Percentiles rank a stretch among this genome's conserved stretches.
phyloP scores from a whole-genome alignment of 1,140 invertebrate species.

The Anagrus nilaparvatae region DNA sequence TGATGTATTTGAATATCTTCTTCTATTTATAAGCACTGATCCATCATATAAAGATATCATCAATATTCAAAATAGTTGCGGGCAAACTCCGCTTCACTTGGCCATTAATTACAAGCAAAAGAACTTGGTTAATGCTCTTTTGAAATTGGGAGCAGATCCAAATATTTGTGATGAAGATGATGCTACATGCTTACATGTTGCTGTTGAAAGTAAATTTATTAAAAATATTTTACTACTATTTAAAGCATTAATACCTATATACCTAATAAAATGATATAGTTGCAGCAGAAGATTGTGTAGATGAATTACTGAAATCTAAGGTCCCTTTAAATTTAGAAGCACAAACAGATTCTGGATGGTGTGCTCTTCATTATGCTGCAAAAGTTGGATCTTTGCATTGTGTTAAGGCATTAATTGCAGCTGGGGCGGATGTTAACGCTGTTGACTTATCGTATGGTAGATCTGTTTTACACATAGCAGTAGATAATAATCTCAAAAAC shows the following conservation, averaged over 20 bases:
- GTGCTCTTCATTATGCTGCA: conserved; percentile 43
- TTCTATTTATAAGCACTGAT: conserved; percentile 25
- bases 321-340: conserved; percentile 19
- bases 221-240: conserved; percentile 3
- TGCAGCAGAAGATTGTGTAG: conserved; percentile 22
- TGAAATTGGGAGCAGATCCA: conserved; percentile 40
- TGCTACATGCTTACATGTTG: conserved; percentile 43
- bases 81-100: conserved; percentile 42
- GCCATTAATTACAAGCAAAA: conserved; percentile 39
- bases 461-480: conserved; percentile 47
- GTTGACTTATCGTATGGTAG: conserved; percentile 44
- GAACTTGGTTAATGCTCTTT: conserved; percentile 31
- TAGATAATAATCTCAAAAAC: conserved; percentile 38
- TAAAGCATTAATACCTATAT: background rate
- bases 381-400: conserved; percentile 40
- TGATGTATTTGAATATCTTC: conserved; percentile 23
- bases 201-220: conserved; percentile 34
- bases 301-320: conserved; percentile 19
- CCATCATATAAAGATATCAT: conserved; percentile 21
- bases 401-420: conserved; percentile 37
- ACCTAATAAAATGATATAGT: background rate
- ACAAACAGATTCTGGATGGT: conserved; percentile 35
- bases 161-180: conserved; percentile 39
- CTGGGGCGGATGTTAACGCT: conserved; percentile 42
- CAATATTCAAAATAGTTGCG: conserved; percentile 29